phyloP scores from a whole-genome alignment of 2,113 vertebrate species.

The Gavialis gangeticus region DNA sequence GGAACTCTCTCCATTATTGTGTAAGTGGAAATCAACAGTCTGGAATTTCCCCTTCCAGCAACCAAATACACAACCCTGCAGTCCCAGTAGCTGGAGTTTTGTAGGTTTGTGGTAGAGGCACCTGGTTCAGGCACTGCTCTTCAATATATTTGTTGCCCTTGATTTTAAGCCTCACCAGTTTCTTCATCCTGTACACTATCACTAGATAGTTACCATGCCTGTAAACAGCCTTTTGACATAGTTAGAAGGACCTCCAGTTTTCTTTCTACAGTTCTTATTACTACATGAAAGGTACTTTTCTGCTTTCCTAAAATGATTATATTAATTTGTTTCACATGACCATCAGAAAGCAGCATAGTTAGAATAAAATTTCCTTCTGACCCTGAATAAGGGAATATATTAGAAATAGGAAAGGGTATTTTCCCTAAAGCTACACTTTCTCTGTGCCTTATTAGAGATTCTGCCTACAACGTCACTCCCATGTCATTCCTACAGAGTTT shows the following conservation, averaged over 20 bases:
- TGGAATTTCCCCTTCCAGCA: not conserved
- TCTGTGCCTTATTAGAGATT: not conserved
- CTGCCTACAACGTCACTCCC: too few relatives aligned
- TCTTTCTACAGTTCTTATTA: not conserved
- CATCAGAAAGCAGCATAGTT: not conserved
- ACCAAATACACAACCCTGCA: not conserved
- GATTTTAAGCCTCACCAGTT: not conserved
- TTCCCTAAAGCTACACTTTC: not conserved
- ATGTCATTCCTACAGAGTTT: too few relatives aligned
- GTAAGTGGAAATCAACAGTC: not conserved
- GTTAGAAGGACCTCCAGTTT: not conserved
- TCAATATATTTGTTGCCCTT: not conserved
- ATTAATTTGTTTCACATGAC: not conserved
- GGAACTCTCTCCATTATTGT: not conserved
- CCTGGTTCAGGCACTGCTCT: not conserved
- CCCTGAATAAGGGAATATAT: not conserved
- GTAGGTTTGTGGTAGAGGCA: not conserved
- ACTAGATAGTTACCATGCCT: not conserved
- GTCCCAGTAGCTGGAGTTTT: not conserved
- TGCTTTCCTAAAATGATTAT: not conserved
- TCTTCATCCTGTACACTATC: not conserved
- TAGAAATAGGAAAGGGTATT: not conserved
- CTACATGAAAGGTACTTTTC: not conserved
- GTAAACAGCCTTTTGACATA: not conserved
- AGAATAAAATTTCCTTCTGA: accelerated